Conservation (phyloP, 2,113 vertebrate genomes). For the Barnardius zonarius region DNA sequence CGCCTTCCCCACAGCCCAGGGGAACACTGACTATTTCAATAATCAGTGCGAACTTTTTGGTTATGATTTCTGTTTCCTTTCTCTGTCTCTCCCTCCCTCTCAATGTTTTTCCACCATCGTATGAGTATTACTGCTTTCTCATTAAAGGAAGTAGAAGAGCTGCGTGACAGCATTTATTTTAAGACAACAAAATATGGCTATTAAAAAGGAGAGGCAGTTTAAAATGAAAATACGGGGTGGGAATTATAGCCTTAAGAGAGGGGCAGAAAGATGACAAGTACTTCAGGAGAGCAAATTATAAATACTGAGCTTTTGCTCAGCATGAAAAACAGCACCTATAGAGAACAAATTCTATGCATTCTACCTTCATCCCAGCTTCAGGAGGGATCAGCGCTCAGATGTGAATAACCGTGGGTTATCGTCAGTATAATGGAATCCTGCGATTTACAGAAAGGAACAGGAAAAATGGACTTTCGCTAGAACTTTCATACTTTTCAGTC, state of each 20-base stretch:
- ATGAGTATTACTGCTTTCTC: conserved; percentile 52
- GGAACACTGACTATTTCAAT: conserved; percentile 54
- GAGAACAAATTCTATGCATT: conserved; percentile 46
- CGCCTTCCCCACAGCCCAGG: neutral
- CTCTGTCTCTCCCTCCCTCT: conserved; percentile 50
- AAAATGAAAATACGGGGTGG: neutral
- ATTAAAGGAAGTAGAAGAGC: conserved; percentile 45
- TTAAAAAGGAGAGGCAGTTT: conserved; percentile 5
- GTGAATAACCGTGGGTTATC: conserved; percentile 40
- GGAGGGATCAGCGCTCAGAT: conserved; percentile 26
- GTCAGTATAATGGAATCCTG: conserved; percentile 60
- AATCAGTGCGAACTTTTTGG: conserved; percentile 36
- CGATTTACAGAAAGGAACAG: conserved; percentile 61
- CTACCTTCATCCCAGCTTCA: conserved; percentile 31
- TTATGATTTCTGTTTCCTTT: conserved; percentile 65
- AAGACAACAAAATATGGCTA: conserved; percentile 13
- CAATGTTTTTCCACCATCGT: conserved; percentile 4
- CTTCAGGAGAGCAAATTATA: neutral
- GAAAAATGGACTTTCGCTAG: conserved; percentile 57
- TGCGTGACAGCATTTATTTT: conserved; percentile 10
- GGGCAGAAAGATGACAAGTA: neutral
- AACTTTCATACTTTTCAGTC: conserved; percentile 47
- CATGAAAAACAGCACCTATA: neutral
- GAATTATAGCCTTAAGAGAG: neutral
- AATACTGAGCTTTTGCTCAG: neutral